A percentile compares a stretch with the other conserved stretches of the same genome.
Evolutionary conservation across 2,113 vertebrate genomes (phyloP).

Genomic region (Panthera uncia): DNA sequence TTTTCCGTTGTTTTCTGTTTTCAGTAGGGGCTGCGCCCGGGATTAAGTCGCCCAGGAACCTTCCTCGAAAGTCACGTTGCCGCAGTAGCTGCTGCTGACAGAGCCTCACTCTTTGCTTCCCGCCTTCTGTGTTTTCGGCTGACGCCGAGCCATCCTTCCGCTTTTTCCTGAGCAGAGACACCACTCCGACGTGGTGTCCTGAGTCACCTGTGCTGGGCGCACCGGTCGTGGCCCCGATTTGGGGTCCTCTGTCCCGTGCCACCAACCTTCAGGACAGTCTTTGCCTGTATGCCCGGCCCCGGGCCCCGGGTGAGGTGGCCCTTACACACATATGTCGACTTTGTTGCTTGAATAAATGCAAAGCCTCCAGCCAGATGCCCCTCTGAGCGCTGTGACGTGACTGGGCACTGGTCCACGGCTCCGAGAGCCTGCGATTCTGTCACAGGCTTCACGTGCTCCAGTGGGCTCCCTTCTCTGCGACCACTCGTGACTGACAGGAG

Average conservation of each 20-base stretch:
- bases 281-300: neutral
- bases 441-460: fast-evolving
- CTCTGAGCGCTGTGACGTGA: fast-evolving
- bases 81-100: neutral
- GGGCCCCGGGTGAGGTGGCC: neutral
- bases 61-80: neutral
- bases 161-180: neutral
- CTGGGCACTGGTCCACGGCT: neutral
- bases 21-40: neutral
- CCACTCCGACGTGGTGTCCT: neutral
- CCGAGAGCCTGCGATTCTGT: neutral
- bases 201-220: neutral
- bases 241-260: neutral
- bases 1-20: neutral
- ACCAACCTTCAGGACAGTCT: neutral
- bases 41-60: neutral
- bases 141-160: fast-evolving
- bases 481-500: neutral
- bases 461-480: neutral
- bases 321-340: neutral
- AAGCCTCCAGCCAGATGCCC: neutral
- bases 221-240: neutral
- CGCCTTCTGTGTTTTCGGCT: neutral
- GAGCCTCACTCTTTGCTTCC: neutral
- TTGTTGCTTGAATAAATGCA: neutral